Base-by-base conservation (phyloP, 2,888 invertebrate species). In the Onchidella celtica region DNA sequence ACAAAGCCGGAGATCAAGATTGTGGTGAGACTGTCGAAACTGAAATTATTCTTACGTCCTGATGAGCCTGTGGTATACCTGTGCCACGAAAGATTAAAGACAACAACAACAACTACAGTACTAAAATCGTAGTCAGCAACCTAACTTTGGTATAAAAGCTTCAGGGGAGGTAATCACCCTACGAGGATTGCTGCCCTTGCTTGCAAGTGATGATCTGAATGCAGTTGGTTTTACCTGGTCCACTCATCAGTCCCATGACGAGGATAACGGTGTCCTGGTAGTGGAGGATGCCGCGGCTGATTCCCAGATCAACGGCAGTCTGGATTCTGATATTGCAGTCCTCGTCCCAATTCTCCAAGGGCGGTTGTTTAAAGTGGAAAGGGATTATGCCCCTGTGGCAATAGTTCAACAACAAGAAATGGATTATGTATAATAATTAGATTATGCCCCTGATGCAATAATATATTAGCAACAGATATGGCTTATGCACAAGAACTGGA, bases 191-290 rank as follows among this genome's bases (percentile, higher is more conserved):
- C 6, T 17, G 47, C 17, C 47, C 6, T 17, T 55, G 38, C 59
- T 59, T 73, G 59, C 47, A 47, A 27, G 73, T 73, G n/a, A 79
- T 34, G 36, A 70, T 63, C 72, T 72, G 72, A 2, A 78, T 38
- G 61, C 69, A 78, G 59, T 69, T 69, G 36, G 36, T 68, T 27
- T 36, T 36, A 6, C 40, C 59, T 3, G 29, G n/a, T 0, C 38
- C 69, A 3, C 34, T 1, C 3, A 24, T 24, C 21, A 59, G 36
- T 2, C 59, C 59, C 78, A 78, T 69, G 27, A 78, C 68, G 27
- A 78, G 9, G 21, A 78, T 40, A 29, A 78, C 32, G 34, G n/a
- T 36, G 69, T 78, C 78, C 21, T 69, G 57, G 38, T 38, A 29
- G 29, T 21, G 4, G 61, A 78, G 27, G 21, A 78, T 40, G 1